These are phyloP conservation scores for Onychomys arenicola DNA, from an alignment of 2,797 vertebrate species.

Conservation along the genomic window DNA sequence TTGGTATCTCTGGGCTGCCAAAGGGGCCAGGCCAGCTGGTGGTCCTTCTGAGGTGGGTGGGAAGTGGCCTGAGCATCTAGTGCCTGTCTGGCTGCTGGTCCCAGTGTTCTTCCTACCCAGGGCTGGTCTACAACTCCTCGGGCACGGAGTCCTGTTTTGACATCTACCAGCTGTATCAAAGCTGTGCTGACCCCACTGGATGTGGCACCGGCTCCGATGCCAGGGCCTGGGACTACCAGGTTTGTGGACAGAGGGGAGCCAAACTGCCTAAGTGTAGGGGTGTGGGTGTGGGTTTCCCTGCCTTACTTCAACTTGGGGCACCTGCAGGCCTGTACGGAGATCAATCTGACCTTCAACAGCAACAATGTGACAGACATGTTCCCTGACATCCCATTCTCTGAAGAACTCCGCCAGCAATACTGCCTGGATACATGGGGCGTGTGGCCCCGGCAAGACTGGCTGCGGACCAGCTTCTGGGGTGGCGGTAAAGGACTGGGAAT, in stretches of 20 bases:
- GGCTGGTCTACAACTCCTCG: slow-evolving; percentile 93
- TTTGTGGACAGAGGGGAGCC: slow-evolving; percentile 62
- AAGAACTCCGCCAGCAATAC: slow-evolving; percentile 88
- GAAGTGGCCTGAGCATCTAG: background rate
- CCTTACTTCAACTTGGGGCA: accelerated
- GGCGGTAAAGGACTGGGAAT: slow-evolving; percentile 86
- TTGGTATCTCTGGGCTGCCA: background rate
- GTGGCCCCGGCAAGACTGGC: slow-evolving; percentile 90
- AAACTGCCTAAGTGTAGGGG: accelerated
- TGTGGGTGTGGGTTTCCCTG: background rate
- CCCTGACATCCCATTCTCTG: slow-evolving; percentile 91
- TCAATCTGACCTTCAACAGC: slow-evolving; percentile 93
- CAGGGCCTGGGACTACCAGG: slow-evolving; percentile 98
- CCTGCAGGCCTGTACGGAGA: slow-evolving; percentile 95
- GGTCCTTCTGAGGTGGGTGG: background rate
- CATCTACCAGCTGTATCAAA: slow-evolving; percentile 90
- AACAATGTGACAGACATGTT: slow-evolving; percentile 96
- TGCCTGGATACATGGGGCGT: slow-evolving; percentile 92
- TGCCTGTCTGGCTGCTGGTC: background rate
- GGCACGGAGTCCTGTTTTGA: slow-evolving; percentile 89
- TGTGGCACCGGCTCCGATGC: slow-evolving; percentile 91
- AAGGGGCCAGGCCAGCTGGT: background rate
- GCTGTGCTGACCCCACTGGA: slow-evolving; percentile 95
- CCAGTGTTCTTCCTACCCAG: slow-evolving; percentile 82
- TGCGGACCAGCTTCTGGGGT: slow-evolving; percentile 93